phyloP scores from a whole-genome alignment of 2,797 vertebrate species.

The Manis pentadactyla region DNA sequence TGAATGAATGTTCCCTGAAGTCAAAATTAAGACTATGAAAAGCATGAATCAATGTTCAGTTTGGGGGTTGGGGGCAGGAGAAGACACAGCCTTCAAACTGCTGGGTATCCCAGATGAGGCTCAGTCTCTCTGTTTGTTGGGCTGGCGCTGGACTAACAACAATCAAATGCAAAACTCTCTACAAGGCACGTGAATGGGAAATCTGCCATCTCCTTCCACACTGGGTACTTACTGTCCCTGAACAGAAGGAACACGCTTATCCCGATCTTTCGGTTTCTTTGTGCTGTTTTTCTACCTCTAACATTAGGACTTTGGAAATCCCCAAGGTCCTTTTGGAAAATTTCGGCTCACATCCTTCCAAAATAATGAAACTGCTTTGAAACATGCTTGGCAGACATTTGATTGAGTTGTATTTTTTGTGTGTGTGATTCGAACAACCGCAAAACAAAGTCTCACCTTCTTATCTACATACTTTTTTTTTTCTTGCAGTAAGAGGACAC shows the following conservation, averaged over 20 bases:
- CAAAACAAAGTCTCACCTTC: background rate
- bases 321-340: fast-evolving
- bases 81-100: fast-evolving
- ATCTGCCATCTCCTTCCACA: background rate
- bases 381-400: background rate
- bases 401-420: fast-evolving
- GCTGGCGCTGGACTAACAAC: too few species aligned
- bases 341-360: background rate
- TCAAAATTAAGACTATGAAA: constrained; percentile 22
- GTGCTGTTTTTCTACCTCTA: background rate
- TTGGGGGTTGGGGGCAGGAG: background rate
- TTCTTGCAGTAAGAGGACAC: background rate
- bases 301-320: background rate
- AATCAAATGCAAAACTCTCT: background rate
- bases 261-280: background rate
- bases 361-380: background rate
- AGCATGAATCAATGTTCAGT: background rate
- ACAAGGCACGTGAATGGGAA: fast-evolving
- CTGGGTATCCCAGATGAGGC: fast-evolving
- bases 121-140: fast-evolving
- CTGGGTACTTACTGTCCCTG: background rate
- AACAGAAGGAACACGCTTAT: background rate
- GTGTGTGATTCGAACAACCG: background rate
- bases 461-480: background rate
- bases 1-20: background rate